Evolutionary conservation across 2,113 vertebrate genomes (phyloP).

Genomic region (Leiothrix lutea): DNA sequence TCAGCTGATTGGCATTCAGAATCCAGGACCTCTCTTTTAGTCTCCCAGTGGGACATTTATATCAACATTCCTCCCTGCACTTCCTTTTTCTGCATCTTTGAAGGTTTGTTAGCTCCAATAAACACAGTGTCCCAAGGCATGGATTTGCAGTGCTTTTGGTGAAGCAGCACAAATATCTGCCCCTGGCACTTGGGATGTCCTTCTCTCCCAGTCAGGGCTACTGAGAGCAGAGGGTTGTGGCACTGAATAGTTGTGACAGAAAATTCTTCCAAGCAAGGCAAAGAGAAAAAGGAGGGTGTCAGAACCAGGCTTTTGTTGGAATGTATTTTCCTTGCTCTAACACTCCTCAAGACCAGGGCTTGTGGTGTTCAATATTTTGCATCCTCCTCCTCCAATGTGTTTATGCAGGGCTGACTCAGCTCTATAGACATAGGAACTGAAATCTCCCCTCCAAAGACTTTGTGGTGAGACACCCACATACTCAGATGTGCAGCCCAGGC

Average conservation of each 20-base stretch:
- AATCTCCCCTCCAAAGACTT: not conserved
- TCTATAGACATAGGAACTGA: not conserved
- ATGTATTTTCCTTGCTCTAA: not conserved
- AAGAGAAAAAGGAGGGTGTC: not conserved
- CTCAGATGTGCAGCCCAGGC: not conserved
- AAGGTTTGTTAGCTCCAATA: not conserved
- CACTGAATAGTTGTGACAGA: not conserved
- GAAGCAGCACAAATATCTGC: not conserved
- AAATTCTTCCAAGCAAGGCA: not conserved
- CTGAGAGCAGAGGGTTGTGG: not conserved
- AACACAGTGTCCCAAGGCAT: not conserved
- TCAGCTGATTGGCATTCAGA: not conserved
- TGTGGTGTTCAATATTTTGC: rapidly evolving
- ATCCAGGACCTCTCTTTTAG: not conserved
- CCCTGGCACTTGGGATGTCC: not conserved
- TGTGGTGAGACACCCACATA: not conserved
- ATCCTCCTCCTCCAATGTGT: not conserved
- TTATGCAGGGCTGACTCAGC: not conserved
- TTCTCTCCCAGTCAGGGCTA: not conserved
- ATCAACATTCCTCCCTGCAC: not conserved
- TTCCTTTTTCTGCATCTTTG: not conserved
- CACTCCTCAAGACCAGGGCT: not conserved
- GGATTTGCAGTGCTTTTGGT: not conserved
- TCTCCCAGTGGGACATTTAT: not conserved
- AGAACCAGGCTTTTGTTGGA: not conserved